Conservation (phyloP, 2,113 vertebrate genomes). For the Herpailurus yagouaroundi region DNA sequence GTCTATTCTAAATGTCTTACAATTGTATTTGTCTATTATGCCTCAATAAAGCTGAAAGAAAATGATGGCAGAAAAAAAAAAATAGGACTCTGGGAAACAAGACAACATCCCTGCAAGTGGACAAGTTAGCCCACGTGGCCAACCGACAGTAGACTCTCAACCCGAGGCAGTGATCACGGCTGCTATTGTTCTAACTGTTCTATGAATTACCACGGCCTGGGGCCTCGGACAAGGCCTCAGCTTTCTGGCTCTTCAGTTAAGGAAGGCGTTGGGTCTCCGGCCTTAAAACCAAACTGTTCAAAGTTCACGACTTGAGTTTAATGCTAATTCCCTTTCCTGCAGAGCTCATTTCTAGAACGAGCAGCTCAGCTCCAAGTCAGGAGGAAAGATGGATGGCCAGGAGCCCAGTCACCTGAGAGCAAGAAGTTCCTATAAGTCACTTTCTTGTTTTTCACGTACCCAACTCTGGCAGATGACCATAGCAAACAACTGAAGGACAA, state of each 20-base stretch:
- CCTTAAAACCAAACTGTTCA: not conserved
- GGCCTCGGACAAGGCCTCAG: rapidly evolving
- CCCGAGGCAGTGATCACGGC: rapidly evolving
- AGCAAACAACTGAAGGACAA: not conserved
- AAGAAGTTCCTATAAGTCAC: rapidly evolving
- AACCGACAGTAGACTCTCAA: not conserved
- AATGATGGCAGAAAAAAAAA: not conserved
- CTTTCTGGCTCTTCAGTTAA: not conserved
- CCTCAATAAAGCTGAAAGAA: not conserved
- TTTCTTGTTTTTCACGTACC: not conserved
- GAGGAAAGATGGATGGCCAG: not conserved
- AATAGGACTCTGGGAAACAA: not conserved
- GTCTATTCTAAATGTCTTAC: not conserved
- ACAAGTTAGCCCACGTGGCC: not conserved
- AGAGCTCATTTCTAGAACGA: not conserved
- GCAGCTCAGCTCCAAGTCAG: not conserved
- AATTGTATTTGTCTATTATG: not conserved
- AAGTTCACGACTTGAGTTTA: not conserved
- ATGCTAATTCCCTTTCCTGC: not conserved
- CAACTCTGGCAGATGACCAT: not conserved
- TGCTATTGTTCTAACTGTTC: rapidly evolving
- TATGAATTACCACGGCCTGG: too few species aligned
- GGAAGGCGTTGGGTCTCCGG: not conserved
- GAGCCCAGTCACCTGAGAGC: too few species aligned
- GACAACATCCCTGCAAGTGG: not conserved